Conservation (phyloP, 2,888 invertebrate genomes). For the Troilus luridus region DNA sequence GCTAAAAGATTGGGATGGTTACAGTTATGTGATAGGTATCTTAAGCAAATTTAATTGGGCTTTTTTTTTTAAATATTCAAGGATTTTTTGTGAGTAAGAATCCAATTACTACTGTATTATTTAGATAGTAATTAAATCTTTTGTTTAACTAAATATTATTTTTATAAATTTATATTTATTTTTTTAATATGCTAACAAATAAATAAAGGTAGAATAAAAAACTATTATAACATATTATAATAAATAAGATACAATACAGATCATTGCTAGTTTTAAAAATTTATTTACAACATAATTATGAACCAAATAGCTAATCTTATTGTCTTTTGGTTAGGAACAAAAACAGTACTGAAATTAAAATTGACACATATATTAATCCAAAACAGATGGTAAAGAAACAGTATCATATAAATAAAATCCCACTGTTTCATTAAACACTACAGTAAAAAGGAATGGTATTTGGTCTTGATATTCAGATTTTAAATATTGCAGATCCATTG, state of each 20-base stretch:
- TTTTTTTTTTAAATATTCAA: too few relatives aligned
- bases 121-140: too few relatives aligned
- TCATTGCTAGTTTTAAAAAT: background rate
- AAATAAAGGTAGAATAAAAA: too few relatives aligned
- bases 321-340: background rate
- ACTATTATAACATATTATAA: too few relatives aligned
- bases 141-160: too few relatives aligned
- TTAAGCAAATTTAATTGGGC: too few relatives aligned
- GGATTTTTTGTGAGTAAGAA: too few relatives aligned
- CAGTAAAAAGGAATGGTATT: slow-evolving; percentile 70
- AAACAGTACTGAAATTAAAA: background rate
- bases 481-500: slow-evolving; percentile 62
- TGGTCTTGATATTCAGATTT: slow-evolving; percentile 67
- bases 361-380: background rate
- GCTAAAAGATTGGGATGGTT: too few relatives aligned
- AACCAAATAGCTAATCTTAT: background rate
- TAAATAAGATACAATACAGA: background rate
- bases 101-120: too few relatives aligned
- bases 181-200: too few relatives aligned
- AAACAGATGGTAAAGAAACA: slow-evolving; percentile 68
- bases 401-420: slow-evolving; percentile 71
- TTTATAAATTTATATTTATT: too few relatives aligned
- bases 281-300: background rate
- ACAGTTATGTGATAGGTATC: too few relatives aligned
- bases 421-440: slow-evolving; percentile 70